Evolutionary conservation across 2,888 invertebrate species (phyloP), one percentile per base, ranked within the genome.

Genomic region (Polyploca ridens): DNA sequence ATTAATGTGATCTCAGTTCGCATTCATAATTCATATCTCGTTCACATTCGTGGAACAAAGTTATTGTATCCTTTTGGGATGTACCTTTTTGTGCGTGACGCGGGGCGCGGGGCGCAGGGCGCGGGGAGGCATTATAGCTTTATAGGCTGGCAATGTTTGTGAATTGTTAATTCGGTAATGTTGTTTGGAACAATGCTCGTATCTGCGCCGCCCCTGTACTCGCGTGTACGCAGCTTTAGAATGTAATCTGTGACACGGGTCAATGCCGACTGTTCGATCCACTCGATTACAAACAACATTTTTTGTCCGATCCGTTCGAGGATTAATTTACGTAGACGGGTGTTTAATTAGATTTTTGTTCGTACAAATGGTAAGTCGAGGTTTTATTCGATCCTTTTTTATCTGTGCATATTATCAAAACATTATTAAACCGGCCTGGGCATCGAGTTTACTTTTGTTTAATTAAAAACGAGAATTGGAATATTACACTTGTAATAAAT

Each of bases 121-220:
- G 27, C 41, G 41, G 11, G 10, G 46, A 46, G 46, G 46, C 49
- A 49, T 49, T 49, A 49, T 16, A 49, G 54, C 19, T 54, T 54
- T 54, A 54, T 19, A 54, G 54, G 19, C 46, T n/a, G 46, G 46
- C 16, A 0, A 54, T 54, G 54, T 19, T 54, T 54, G 54, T 54
- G 54, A 54, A 54, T 54, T 54, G 54, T 54, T 54, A 54, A 54
- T 54, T 54, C 54, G 16, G 54, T 54, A 54, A 54, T 54, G 54
- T 54, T 54, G n/a, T 54, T 54, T 54, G n/a, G 54, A 54, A 54
- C 54, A 54, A 54, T 54, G 54, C 54, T 19, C 49, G n/a, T 16
- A 46, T 46, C 46, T 46, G 0, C 46, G 46, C 3, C 5, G 27
- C 27, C 27, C 27, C 27, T 27, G 27, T 27, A 27, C 27, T 27